Evolutionary conservation across 53 echinoderm and acorn worm species (phyloP), one percentile per base, ranked within the genome.

Genomic region (Holothuria scabra): DNA sequence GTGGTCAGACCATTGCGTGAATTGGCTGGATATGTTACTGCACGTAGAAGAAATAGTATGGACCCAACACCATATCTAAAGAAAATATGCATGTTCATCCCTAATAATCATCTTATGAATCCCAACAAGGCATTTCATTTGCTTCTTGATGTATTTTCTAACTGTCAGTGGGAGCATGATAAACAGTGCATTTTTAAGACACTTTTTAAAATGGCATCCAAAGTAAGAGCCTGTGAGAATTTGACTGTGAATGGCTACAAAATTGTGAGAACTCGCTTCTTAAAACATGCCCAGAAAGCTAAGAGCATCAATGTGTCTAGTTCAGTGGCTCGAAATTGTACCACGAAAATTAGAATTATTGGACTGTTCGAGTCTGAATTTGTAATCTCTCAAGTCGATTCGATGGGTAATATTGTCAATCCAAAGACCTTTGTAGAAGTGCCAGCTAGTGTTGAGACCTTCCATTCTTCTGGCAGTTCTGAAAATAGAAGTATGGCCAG

Each of bases 321-420:
- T 19, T 78, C 78, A 56, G 78, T 78, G 78, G 78, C 78, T 11
- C 32, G 58, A 29, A 78, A 78, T 58, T 78, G 78, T 56, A 78
- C 49, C 52, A 57, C 29, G 32, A 78, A 78, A 29, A 56, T 78
- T 28, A 56, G 78, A n/a, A 78, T 78, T 7, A 78, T 78, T 56
- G 78, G 78, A n/a, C 30, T 78, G 58, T 78, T 78, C 59, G 29
- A 78, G 49, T 78, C 78, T 30, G 26, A 30, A 11, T 78, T 78
- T 58, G 8, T 21, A 20, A 78, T 78, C 29, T 0, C 18, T 18
- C 52, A 18, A 52, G 52, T 52, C 2, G 52, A 52, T 3, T 18
- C 52, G 0, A 18, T 41, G 41, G 41, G 41, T 41, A 18, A 1
- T 18, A 52, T 52, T 52, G 4, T 16, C 2, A 52, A 52, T 52